phyloP scores from a whole-genome alignment of 2,797 vertebrate species.

The Melanotaenia nigrans region DNA sequence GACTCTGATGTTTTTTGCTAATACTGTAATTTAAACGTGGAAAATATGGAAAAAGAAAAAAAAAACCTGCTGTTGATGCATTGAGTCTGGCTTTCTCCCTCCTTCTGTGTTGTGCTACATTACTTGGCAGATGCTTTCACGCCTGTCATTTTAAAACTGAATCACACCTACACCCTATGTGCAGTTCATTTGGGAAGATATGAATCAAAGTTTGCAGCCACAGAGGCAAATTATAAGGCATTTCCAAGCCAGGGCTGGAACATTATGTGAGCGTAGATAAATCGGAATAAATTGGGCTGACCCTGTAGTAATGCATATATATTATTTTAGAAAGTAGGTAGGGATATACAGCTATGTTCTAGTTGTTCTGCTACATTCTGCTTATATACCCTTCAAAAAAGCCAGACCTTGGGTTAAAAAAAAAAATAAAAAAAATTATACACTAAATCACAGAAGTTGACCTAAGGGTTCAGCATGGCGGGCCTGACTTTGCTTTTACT shows the following conservation, averaged over 20 bases:
- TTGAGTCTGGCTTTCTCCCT: neutral
- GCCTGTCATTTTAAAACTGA: conserved; percentile 26
- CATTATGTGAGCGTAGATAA: conserved; percentile 5
- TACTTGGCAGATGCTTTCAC: conserved; percentile 9
- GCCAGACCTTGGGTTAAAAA: conserved; percentile 9
- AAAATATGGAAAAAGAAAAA: neutral
- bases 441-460: neutral
- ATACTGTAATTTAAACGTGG: neutral
- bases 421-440: neutral
- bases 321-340: neutral
- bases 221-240: conserved; percentile 7
- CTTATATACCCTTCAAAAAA: conserved; percentile 2
- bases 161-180: conserved; percentile 13
- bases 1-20: neutral
- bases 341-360: too few relatives aligned
- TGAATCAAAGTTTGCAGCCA: conserved; percentile 36
- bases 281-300: neutral
- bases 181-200: conserved; percentile 22
- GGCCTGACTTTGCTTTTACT: neutral
- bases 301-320: conserved; percentile 9
- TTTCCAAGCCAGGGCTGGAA: conserved; percentile 15
- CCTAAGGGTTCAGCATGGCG: neutral
- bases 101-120: neutral
- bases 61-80: neutral
- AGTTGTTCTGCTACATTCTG: too few relatives aligned